Evolutionary conservation across 2,113 vertebrate genomes (phyloP).

Genomic region (Hyperopisus bebe): DNA sequence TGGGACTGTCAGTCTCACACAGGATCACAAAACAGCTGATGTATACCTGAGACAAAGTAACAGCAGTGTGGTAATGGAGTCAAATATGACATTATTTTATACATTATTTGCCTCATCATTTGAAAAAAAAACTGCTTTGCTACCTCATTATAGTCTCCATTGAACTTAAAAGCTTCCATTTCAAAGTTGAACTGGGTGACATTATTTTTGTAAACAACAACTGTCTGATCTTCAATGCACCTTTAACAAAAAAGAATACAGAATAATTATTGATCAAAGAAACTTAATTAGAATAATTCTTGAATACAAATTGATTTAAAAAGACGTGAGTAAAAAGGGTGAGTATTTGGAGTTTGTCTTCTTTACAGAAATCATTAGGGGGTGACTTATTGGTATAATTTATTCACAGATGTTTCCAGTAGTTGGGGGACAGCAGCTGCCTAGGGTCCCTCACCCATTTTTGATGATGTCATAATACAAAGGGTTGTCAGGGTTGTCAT

Average conservation of each 20-base stretch:
- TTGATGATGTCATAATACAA: conserved; percentile 51
- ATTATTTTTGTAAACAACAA: conserved; percentile 26
- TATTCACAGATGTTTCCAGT: neutral
- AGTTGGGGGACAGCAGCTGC: neutral
- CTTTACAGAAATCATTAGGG: neutral
- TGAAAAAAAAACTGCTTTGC: neutral
- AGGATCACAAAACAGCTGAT: conserved; percentile 46
- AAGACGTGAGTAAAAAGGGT: neutral
- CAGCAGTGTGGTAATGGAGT: neutral
- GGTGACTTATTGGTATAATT: neutral
- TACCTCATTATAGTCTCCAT: conserved; percentile 54
- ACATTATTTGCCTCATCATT: too few relatives aligned
- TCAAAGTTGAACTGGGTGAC: conserved; percentile 46
- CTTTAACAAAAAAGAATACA: conserved; percentile 32
- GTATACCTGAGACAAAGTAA: conserved; percentile 38
- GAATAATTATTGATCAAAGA: neutral
- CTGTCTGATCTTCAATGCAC: conserved; percentile 46
- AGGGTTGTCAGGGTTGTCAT: conserved; percentile 46
- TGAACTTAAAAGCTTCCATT: conserved; percentile 60
- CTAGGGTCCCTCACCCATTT: conserved; percentile 45
- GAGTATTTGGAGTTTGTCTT: neutral
- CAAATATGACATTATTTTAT: neutral
- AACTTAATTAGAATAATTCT: neutral
- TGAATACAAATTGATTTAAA: neutral
- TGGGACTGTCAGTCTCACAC: conserved; percentile 31